Evolutionary conservation across 1,140 invertebrate species (phyloP).

Genomic region (Euwallacea similis): DNA sequence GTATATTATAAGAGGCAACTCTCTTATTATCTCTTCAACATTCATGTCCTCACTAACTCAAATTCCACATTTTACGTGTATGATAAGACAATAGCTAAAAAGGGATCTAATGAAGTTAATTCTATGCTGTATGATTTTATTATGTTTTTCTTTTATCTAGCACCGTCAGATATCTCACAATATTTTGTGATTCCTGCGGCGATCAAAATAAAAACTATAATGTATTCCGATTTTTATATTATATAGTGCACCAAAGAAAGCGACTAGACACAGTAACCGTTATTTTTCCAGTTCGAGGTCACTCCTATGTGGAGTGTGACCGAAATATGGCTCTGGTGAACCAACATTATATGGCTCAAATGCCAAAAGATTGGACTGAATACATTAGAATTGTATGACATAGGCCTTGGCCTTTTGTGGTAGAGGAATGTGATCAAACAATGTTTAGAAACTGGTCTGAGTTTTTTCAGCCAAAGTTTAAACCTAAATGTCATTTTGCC

Average conservation of each 20-base stretch:
- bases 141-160: constrained; percentile 33
- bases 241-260: constrained; percentile 22
- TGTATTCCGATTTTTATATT: constrained; percentile 36
- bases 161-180: constrained; percentile 34
- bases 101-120: constrained; percentile 23
- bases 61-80: constrained; percentile 8
- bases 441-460: background rate
- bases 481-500: background rate
- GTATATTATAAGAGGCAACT: constrained; percentile 35
- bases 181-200: constrained; percentile 45
- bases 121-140: constrained; percentile 42
- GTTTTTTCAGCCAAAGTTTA: background rate
- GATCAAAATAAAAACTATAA: constrained; percentile 49
- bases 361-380: constrained; percentile 39
- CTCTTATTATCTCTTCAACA: constrained; percentile 27
- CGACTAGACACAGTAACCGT: constrained; percentile 27
- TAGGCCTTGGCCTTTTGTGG: constrained; percentile 32
- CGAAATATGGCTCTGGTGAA: constrained; percentile 44
- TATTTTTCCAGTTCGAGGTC: constrained; percentile 37
- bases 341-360: constrained; percentile 37
- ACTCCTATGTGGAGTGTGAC: constrained; percentile 45
- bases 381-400: constrained; percentile 26
- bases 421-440: background rate
- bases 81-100: constrained; percentile 15
- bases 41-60: constrained; percentile 17